Base-by-base conservation (phyloP, 2,113 vertebrate genomes). In the Scalopus aquaticus region DNA sequence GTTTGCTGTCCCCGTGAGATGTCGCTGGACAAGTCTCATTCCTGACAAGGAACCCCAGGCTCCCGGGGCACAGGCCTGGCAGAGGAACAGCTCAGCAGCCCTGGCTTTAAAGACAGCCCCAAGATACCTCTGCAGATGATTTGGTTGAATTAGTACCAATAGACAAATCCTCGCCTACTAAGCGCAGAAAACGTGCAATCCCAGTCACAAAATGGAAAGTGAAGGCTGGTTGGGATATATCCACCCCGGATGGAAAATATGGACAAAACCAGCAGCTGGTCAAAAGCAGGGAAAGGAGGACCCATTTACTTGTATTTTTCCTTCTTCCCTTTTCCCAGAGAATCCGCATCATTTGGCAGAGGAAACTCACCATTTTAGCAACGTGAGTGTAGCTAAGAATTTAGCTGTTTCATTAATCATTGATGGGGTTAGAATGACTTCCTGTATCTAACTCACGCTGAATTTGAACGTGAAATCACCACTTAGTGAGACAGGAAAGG, bases 61-160 rank as follows among this genome's bases (percentile, higher is more conserved):
- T 44, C 91, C 13, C 0, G 12, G 20, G 80, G 84, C 35, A n/a
- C 0, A 28, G 72, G 6, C 37, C 5, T n/a, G n/a, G 0, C 90
- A 88, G 87, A 95, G 73, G 22, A 92, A 90, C 77, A 82, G 39
- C 80, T 58, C 62, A 74, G 15, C 79, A 72, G 90, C 64, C 84
- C 37, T 0, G 84, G 84, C 30, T 32, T 19, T 26, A n/a, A 42
- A 32, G 32, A 51, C 15, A 10, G 16, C 51, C 76, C 84, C 67
- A 62, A 56, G 78, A 37, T 13, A 11, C 37, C 37, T 13, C 20
- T 39, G 60, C 78, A 77, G 67, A 69, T 28, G 51, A 90, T 76
- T 2, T 37, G 44, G 49, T 11, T 80, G 86, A 32, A 49, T 74
- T 32, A 46, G 69, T 78, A 82, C 78, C 69, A 35, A 80, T 0